A percentile compares a stretch with the other conserved stretches of the same genome.
phyloP scores from a whole-genome alignment of 1,140 invertebrate species.

The Zeugodacus cucurbitae region DNA sequence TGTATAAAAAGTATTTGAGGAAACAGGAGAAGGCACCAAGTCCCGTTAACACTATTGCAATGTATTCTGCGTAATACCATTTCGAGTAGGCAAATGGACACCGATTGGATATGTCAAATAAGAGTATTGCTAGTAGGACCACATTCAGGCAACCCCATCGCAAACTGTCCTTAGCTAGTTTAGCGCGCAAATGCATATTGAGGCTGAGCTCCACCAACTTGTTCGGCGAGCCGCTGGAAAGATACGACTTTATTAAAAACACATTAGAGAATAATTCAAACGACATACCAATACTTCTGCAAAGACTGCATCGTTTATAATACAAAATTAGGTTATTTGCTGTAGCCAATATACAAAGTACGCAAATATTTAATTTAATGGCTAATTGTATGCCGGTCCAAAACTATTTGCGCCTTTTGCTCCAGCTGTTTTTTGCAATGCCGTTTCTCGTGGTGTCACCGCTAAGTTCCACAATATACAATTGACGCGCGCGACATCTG shows the following conservation, averaged over 20 bases:
- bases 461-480: conserved; percentile 1
- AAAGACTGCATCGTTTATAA: conserved; percentile 28
- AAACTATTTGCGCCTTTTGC: background rate
- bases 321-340: background rate
- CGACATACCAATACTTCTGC: conserved; percentile 42
- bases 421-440: background rate
- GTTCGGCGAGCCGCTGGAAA: conserved; percentile 48
- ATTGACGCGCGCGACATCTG: background rate
- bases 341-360: background rate
- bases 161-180: conserved; percentile 51
- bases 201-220: conserved; percentile 51
- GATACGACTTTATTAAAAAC: background rate
- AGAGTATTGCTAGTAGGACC: conserved; percentile 50
- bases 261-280: background rate
- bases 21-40: conserved; percentile 66
- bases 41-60: conserved; percentile 51
- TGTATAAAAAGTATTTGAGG: conserved; percentile 61
- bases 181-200: conserved; percentile 49
- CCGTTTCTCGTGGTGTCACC: background rate
- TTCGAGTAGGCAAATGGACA: conserved; percentile 45
- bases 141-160: conserved; percentile 59
- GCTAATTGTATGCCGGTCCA: background rate
- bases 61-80: conserved; percentile 64
- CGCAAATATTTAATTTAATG: too few relatives aligned
- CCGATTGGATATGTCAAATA: conserved; percentile 53